A percentile compares a stretch with the other conserved stretches of the same genome.
phyloP scores from a whole-genome alignment of 1,140 invertebrate species.

The Procambarus virginalis region DNA sequence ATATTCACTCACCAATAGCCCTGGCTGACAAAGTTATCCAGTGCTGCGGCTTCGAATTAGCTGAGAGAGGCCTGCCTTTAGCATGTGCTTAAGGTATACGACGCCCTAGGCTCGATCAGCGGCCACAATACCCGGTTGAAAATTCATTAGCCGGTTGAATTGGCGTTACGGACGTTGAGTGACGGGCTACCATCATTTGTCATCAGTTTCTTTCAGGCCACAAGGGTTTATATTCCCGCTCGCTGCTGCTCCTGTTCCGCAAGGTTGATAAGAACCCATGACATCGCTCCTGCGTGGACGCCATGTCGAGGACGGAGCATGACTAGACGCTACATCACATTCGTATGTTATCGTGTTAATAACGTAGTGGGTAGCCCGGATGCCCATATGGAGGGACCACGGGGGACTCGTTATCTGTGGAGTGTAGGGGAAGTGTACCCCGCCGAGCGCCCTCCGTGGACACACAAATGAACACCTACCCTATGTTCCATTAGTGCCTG shows the following conservation, averaged over 20 bases:
- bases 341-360: too few species aligned
- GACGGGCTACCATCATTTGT: conserved; percentile 51
- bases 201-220: conserved; percentile 16
- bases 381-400: too few species aligned
- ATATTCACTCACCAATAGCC: conserved; percentile 5
- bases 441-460: too few species aligned
- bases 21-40: not conserved
- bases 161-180: conserved; percentile 23
- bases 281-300: too few species aligned
- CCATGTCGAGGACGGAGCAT: too few species aligned
- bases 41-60: not conserved
- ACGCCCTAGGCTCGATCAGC: conserved; percentile 18
- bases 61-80: not conserved
- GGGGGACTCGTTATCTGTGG: too few species aligned
- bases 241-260: not conserved
- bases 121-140: conserved; percentile 59
- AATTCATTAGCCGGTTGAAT: conserved; percentile 64
- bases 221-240: not conserved
- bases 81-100: conserved; percentile 40
- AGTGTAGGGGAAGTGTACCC: not conserved
- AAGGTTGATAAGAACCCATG: not conserved
- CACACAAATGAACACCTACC: too few species aligned
- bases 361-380: too few species aligned
- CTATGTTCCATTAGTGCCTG: too few species aligned
- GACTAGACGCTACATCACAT: too few species aligned